A percentile compares a stretch with the other conserved stretches of the same genome.
phyloP scores from a whole-genome alignment of 2,888 invertebrate species.

The Fragum fragum region DNA sequence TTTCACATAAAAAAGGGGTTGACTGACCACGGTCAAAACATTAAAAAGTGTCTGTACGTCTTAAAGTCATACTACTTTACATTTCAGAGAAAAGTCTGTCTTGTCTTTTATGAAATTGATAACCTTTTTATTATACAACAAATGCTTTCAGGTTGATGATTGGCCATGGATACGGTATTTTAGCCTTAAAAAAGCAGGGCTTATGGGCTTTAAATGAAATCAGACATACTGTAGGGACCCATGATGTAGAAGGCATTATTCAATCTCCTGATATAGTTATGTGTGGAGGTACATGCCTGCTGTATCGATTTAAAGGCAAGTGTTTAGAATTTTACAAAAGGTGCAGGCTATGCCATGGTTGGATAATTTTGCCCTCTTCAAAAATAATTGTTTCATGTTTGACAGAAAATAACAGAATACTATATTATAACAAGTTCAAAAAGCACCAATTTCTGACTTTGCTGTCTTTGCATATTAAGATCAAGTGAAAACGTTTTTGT shows the following conservation, averaged over 20 bases:
- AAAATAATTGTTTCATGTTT: too few relatives aligned
- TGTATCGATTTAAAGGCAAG: neutral
- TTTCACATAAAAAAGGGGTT: too few relatives aligned
- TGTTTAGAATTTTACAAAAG: neutral
- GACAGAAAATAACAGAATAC: too few relatives aligned
- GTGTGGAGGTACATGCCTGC: conserved; percentile 1
- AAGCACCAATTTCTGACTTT: conserved; percentile 5
- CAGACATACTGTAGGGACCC: neutral
- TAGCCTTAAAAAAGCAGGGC: neutral
- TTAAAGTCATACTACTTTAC: too few relatives aligned
- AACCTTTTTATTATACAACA: too few relatives aligned
- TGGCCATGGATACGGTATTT: too few relatives aligned
- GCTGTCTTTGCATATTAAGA: conserved; percentile 1
- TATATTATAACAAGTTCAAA: neutral
- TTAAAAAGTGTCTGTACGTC: too few relatives aligned
- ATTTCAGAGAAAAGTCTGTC: too few relatives aligned
- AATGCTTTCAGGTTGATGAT: too few relatives aligned
- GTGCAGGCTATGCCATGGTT: neutral
- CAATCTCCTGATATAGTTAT: conserved; percentile 4
- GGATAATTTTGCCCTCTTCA: neutral
- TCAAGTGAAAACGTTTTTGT: neutral
- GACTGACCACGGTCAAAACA: too few relatives aligned
- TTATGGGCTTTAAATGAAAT: neutral
- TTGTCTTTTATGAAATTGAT: too few relatives aligned
- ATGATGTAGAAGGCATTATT: neutral